Percentiles rank a stretch among this genome's conserved stretches.
Conservation (phyloP, 2,797 vertebrate genomes). For the Anguilla obscura region DNA sequence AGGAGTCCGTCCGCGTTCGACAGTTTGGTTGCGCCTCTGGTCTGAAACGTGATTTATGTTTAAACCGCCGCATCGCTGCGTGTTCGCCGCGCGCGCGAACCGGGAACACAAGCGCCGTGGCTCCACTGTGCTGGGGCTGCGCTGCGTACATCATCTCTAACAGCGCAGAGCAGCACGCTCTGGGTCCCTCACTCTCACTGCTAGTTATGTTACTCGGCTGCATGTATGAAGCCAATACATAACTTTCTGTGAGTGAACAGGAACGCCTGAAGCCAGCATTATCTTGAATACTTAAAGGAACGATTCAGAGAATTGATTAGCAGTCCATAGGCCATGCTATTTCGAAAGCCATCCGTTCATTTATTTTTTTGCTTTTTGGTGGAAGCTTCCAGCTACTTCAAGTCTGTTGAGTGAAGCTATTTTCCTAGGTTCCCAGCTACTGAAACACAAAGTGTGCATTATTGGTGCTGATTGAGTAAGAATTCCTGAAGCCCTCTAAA, state of each 20-base stretch:
- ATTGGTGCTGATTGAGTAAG: conserved; percentile 1
- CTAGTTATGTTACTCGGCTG: not conserved
- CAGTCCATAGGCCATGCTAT: not conserved
- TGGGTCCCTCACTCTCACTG: not conserved
- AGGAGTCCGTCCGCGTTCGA: not conserved
- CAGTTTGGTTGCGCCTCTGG: not conserved
- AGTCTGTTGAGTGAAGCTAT: not conserved
- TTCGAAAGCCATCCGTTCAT: not conserved
- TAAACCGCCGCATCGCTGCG: not conserved
- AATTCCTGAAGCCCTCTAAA: conserved; percentile 1
- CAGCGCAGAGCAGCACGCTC: not conserved
- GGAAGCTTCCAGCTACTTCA: not conserved
- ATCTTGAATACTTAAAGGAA: not conserved
- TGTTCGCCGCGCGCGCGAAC: not conserved
- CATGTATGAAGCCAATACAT: not conserved
- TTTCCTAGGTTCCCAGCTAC: not conserved
- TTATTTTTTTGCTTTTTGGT: not conserved
- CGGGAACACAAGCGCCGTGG: too few relatives aligned
- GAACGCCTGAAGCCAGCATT: not conserved
- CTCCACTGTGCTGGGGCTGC: not conserved
- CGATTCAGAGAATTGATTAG: not conserved
- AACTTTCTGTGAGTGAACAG: not conserved
- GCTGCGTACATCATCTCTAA: not conserved
- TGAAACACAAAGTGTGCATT: conserved; percentile 14
- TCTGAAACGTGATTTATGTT: not conserved